These are phyloP conservation scores for Acrocyrtus sp. DNA, from an alignment of 2,888 invertebrate genomes.

Conservation along the genomic window DNA sequence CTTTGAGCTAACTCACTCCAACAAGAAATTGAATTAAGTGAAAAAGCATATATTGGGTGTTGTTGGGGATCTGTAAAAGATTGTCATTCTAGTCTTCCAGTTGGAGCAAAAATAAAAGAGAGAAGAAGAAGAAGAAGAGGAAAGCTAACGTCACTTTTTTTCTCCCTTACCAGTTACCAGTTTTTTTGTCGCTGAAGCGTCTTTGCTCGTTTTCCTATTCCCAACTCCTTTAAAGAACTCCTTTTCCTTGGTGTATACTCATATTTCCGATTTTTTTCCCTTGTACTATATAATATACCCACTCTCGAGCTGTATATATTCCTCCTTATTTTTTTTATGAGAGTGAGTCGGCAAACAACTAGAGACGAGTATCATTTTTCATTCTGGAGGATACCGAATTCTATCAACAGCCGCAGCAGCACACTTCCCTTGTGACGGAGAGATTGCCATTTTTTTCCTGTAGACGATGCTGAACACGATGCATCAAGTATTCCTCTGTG, in stretches of 20 bases:
- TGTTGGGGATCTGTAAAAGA: background rate
- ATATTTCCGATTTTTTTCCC: background rate
- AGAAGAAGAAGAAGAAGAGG: conserved; percentile 4
- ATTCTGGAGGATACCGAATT: conserved; percentile 11
- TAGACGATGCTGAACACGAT: conserved; percentile 38
- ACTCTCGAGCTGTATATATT: no score
- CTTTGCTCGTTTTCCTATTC: background rate
- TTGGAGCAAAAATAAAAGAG: conserved; percentile 13
- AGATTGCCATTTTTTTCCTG: conserved; percentile 17
- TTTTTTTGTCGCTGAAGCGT: background rate
- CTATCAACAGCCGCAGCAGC: conserved; percentile 1
- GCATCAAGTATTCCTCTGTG: conserved; percentile 56
- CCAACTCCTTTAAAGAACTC: no score
- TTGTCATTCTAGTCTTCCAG: background rate
- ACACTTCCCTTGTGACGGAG: conserved; percentile 26
- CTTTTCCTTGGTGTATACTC: no score
- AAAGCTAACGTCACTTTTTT: conserved; percentile 2
- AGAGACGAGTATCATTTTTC: conserved; percentile 33
- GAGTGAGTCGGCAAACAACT: background rate
- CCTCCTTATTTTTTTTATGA: background rate
- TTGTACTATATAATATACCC: no score
- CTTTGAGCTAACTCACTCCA: no score
- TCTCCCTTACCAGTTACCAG: conserved; percentile 1
- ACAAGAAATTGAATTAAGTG: background rate
- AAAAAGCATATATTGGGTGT: background rate